These are phyloP conservation scores for Oscheius sp. DNA, from an alignment of 2,888 invertebrate species.

Conservation along the genomic window DNA sequence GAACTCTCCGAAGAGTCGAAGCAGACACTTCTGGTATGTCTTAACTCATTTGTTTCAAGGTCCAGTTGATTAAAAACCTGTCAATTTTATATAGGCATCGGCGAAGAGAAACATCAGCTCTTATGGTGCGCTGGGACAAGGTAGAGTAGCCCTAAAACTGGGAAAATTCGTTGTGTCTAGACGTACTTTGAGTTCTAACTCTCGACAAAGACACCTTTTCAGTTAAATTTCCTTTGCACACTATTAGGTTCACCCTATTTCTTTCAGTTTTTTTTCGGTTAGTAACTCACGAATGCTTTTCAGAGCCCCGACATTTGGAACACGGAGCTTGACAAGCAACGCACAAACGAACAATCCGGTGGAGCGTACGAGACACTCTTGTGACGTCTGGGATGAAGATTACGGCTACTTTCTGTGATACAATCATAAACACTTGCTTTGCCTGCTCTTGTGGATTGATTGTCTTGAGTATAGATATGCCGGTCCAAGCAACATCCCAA, in stretches of 20 bases:
- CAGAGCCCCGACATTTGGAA: constrained; percentile 21
- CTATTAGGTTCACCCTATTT: neutral
- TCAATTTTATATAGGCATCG: constrained; percentile 16
- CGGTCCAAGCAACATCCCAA: too few relatives aligned
- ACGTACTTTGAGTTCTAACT: neutral
- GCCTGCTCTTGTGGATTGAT: too few relatives aligned
- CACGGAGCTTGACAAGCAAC: constrained; percentile 12
- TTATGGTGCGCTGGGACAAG: constrained; percentile 19
- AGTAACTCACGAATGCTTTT: neutral
- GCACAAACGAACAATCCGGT: too few relatives aligned
- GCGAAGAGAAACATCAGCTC: constrained; percentile 6
- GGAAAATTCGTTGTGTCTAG: neutral
- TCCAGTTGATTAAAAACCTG: neutral
- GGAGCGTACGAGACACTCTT: constrained; percentile 10
- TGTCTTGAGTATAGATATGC: too few relatives aligned
- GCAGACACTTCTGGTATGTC: constrained; percentile 25
- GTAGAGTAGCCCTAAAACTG: constrained; percentile 1
- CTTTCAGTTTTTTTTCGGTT: neutral
- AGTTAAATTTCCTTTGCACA: neutral
- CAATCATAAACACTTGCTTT: neutral
- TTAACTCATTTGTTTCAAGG: neutral
- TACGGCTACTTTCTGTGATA: constrained; percentile 3
- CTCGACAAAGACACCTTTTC: neutral
- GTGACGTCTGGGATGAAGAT: neutral
- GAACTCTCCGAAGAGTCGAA: constrained; percentile 24